Evolutionary conservation across 2,113 vertebrate genomes (phyloP), one percentile per base, ranked within the genome.

Genomic region (Pangasianodon gigas): DNA sequence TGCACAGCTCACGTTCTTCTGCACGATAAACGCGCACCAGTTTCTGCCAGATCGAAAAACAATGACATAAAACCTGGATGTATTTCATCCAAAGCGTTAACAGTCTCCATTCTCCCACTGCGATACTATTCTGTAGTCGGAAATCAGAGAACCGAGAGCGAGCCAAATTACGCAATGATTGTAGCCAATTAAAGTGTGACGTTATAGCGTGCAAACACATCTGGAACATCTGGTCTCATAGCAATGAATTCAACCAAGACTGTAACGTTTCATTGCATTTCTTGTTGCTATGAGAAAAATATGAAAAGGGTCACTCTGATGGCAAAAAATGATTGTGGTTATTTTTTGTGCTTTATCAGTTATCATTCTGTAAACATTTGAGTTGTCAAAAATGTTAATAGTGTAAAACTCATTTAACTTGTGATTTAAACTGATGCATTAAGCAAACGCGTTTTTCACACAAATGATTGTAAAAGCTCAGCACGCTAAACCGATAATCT

Each of bases 21-120:
- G 97, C 93, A 99, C 97, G 8, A 99, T 96, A 93, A 97, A 97
- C 87, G 98, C 98, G 92, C 98, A 99, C 98, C 98, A 98, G 95
- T 99, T 99, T 95, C 98, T 99, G 94, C 10, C 71, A 87, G 67
- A 71, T 26, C 29, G 69, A 46, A 54, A 19, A 65, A 51, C 4
- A n/a, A 83, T 37, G 37, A 1, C 37, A 37, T 37, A 37, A 37
- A 37, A 37, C 37, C 37, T 37, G 37, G 37, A 37, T 37, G 37
- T 37, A 37, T 37, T 37, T 37, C 37, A 37, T 37, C 37, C 37
- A 37, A 37, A 37, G 37, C 37, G 37, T 37, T 37, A 37, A 37
- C 37, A 37, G 1, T 37, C 37, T 37, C 37, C 37, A 37, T 37
- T 37, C 37, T 37, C 37, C 37, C 37, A 37, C 37, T 37, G 37